Evolutionary conservation across 2,113 vertebrate genomes (phyloP).

Genomic region (Dissostichus mawsoni): DNA sequence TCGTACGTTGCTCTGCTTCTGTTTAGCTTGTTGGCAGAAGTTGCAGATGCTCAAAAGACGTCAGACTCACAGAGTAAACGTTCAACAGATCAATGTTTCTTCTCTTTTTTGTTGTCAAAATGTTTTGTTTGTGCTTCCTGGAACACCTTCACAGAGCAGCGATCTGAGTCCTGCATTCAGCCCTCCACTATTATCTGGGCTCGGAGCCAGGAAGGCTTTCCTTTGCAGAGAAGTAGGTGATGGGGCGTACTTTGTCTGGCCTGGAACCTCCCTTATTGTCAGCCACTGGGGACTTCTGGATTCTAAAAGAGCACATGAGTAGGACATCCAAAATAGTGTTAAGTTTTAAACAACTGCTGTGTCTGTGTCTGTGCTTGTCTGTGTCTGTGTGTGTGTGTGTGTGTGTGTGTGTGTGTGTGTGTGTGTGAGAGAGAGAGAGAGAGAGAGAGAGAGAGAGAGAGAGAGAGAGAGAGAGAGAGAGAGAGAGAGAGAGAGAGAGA

Average conservation of each 20-base stretch:
- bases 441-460: no score
- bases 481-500: no score
- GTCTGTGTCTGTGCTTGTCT: slow-evolving; percentile 13
- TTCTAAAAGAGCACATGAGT: slow-evolving; percentile 7
- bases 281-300: slow-evolving; percentile 31
- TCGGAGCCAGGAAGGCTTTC: slow-evolving; percentile 69
- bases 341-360: slow-evolving; percentile 42
- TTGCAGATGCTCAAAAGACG: slow-evolving; percentile 14
- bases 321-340: slow-evolving; percentile 44
- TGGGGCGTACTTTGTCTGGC: slow-evolving; percentile 59
- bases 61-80: slow-evolving; percentile 3
- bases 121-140: slow-evolving; percentile 50
- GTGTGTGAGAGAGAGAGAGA: no score
- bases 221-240: slow-evolving; percentile 59
- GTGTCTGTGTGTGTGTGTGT: slow-evolving; percentile 22
- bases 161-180: slow-evolving; percentile 40
- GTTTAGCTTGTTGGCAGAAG: slow-evolving; percentile 22
- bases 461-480: no score
- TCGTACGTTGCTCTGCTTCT: slow-evolving; percentile 16
- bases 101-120: slow-evolving; percentile 9
- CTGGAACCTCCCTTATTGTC: slow-evolving; percentile 55
- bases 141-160: slow-evolving; percentile 65
- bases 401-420: no score
- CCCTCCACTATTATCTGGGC: slow-evolving; percentile 56
- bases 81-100: slow-evolving; percentile 19